Evolutionary conservation across 2,113 vertebrate species (phyloP).

Genomic region (Piprites chloris): DNA sequence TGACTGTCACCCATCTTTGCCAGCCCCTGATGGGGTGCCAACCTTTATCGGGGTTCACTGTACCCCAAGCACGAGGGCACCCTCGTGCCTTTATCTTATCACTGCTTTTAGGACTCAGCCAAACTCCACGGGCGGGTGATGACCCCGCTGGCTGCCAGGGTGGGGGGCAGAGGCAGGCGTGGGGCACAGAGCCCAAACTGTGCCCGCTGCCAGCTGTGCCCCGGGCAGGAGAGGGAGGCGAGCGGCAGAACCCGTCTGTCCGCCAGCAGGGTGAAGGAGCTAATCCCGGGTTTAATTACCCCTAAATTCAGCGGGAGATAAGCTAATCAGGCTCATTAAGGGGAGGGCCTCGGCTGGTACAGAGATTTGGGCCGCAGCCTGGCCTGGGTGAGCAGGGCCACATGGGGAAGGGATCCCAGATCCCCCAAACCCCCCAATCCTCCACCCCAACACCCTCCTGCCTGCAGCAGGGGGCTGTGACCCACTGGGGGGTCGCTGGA

Average conservation of each 20-base stretch:
- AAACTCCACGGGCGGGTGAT: background rate
- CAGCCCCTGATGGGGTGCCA: background rate
- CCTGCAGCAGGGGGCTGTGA: background rate
- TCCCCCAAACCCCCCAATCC: background rate
- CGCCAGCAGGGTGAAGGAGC: background rate
- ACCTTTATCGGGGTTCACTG: background rate
- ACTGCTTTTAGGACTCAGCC: background rate
- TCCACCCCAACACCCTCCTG: background rate
- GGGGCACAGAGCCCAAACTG: background rate
- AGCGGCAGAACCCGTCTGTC: background rate
- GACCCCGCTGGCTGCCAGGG: background rate
- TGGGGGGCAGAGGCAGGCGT: background rate
- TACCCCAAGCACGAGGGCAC: background rate
- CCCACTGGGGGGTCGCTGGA: background rate
- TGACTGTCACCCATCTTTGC: background rate
- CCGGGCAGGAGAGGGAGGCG: background rate
- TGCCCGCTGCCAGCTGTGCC: background rate
- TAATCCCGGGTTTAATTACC: conserved; percentile 57
- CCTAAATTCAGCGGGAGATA: conserved; percentile 28
- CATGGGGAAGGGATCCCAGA: rapidly evolving
- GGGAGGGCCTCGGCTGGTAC: background rate
- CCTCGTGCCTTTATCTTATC: background rate
- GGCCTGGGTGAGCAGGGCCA: rapidly evolving
- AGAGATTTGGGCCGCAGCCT: background rate
- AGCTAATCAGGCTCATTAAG: conserved; percentile 41